Conservation (phyloP, 2,797 vertebrate genomes). For the Nyctalus aviator region DNA sequence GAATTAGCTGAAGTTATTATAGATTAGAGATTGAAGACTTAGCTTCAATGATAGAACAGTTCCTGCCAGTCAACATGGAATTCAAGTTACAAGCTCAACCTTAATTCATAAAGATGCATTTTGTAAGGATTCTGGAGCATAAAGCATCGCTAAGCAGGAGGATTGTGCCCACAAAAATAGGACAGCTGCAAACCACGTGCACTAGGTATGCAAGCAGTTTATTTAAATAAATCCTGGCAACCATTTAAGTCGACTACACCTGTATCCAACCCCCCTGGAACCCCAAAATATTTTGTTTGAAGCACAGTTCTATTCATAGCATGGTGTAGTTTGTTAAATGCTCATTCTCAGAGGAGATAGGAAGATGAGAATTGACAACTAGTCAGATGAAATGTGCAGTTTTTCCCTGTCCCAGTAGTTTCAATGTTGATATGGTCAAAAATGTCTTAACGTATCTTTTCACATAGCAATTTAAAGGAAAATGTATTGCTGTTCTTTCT, state of each 20-base stretch:
- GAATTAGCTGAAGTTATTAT: background rate
- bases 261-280: background rate
- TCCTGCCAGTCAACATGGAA: background rate
- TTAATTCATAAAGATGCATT: background rate
- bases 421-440: background rate
- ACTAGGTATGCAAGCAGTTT: background rate
- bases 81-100: background rate
- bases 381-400: background rate
- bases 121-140: background rate
- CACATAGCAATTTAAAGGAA: slow-evolving; percentile 46
- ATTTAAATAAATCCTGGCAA: background rate
- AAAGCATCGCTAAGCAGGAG: background rate
- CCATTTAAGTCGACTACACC: background rate
- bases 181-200: background rate
- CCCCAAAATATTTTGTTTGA: background rate
- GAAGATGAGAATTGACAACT: background rate
- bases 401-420: background rate
- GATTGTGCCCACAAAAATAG: background rate
- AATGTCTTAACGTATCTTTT: slow-evolving; percentile 45
- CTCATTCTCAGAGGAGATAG: background rate
- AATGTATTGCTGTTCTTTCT: slow-evolving; percentile 76
- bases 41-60: background rate
- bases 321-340: background rate
- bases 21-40: background rate
- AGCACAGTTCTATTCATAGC: background rate